Evolutionary conservation across 2,888 invertebrate species (phyloP).

Genomic region (Agrypnus murinus): DNA sequence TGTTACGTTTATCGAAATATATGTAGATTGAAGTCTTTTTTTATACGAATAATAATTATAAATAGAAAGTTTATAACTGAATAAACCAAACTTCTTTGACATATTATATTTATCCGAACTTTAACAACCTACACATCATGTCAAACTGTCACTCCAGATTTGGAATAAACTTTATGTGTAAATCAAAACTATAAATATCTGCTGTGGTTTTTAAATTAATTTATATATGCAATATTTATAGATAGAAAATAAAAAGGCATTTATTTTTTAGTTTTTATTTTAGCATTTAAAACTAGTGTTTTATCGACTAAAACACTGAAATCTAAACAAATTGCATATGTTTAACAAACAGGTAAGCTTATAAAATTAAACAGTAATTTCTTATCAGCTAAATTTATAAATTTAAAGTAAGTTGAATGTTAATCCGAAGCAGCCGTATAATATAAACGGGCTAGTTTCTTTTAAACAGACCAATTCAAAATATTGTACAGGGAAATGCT

Average conservation of each 20-base stretch:
- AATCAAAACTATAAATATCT: background rate
- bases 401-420: conserved; percentile 3
- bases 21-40: no score
- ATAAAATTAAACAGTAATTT: background rate
- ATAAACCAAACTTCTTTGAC: background rate
- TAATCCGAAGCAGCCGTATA: conserved; percentile 3
- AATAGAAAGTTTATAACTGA: no score
- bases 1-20: no score
- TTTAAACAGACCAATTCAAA: background rate
- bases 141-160: conserved; percentile 3
- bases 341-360: no score
- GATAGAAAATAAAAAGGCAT: background rate
- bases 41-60: no score
- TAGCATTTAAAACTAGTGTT: background rate
- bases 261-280: background rate
- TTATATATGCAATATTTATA: background rate
- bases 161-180: background rate
- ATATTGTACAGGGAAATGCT: conserved; percentile 33
- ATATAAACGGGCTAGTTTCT: background rate
- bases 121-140: background rate
- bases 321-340: no score
- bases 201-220: background rate
- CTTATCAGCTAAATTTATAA: background rate
- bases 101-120: background rate
- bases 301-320: conserved; percentile 4